phyloP scores from a whole-genome alignment of 2,797 vertebrate genomes.

The Sebastes trivittatus region DNA sequence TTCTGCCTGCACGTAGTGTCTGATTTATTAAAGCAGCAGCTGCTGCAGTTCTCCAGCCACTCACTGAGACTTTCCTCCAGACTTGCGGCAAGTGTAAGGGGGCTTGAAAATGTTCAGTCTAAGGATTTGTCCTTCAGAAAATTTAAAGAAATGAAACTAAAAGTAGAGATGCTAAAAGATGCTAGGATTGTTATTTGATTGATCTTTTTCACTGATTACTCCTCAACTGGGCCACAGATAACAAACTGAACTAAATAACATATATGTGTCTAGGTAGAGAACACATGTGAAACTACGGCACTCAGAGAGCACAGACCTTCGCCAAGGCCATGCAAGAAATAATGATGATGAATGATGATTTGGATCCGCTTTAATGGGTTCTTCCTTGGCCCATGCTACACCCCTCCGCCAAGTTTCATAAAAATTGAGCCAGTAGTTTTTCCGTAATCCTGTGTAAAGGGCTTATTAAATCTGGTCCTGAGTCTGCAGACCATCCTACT shows the following conservation, averaged over 20 bases:
- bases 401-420: neutral
- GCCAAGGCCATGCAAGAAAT: neutral
- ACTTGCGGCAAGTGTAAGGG: neutral
- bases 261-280: neutral
- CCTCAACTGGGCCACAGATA: neutral
- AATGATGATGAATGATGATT: neutral
- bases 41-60: neutral
- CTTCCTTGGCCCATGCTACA: neutral
- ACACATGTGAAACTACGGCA: no score
- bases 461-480: neutral
- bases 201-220: neutral
- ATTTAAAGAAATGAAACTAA: neutral
- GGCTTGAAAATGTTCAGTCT: neutral
- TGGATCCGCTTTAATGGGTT: neutral
- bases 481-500: neutral
- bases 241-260: neutral
- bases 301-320: neutral
- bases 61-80: neutral
- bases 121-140: neutral
- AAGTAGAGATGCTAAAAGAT: neutral
- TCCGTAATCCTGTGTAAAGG: neutral
- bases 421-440: neutral
- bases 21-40: neutral
- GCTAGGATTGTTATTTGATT: neutral
- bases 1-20: neutral